These are phyloP conservation scores for Gerris lacustris DNA, from an alignment of 2,888 invertebrate genomes.

Conservation along the genomic window DNA sequence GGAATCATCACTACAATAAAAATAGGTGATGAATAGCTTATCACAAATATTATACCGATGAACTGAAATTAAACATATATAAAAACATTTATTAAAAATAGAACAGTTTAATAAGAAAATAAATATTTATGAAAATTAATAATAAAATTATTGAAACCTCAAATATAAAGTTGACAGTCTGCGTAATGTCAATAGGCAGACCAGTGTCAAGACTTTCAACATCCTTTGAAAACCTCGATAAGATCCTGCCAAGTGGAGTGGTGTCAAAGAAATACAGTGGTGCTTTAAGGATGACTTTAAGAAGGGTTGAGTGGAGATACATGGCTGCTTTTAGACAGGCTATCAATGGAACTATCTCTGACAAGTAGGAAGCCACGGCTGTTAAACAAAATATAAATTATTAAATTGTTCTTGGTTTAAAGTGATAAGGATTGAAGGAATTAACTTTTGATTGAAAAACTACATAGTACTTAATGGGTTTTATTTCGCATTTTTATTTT, in stretches of 20 bases:
- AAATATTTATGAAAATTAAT: too few species aligned
- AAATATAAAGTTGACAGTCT: constrained; percentile 13
- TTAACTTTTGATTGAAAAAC: too few species aligned
- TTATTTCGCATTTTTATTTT: too few species aligned
- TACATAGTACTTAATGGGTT: too few species aligned
- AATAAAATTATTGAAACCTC: background rate
- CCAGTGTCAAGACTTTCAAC: constrained; percentile 44
- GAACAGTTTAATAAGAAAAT: too few species aligned
- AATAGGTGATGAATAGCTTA: background rate
- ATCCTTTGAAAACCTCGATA: constrained; percentile 40
- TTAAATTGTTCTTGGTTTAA: too few species aligned
- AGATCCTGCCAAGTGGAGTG: constrained; percentile 50
- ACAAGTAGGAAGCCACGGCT: constrained; percentile 54
- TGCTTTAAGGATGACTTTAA: constrained; percentile 50
- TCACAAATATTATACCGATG: background rate
- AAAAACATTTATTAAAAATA: background rate
- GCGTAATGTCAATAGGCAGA: constrained; percentile 36
- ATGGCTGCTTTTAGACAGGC: constrained; percentile 55
- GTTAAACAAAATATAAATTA: constrained; percentile 33
- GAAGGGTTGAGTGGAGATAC: constrained; percentile 41
- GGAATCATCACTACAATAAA: background rate
- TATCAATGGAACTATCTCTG: constrained; percentile 55
- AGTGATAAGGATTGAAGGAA: too few species aligned
- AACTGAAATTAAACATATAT: constrained; percentile 1
- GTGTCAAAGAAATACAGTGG: constrained; percentile 67